Conservation (phyloP, 2,113 vertebrate genomes). For the Hystrix cristata region DNA sequence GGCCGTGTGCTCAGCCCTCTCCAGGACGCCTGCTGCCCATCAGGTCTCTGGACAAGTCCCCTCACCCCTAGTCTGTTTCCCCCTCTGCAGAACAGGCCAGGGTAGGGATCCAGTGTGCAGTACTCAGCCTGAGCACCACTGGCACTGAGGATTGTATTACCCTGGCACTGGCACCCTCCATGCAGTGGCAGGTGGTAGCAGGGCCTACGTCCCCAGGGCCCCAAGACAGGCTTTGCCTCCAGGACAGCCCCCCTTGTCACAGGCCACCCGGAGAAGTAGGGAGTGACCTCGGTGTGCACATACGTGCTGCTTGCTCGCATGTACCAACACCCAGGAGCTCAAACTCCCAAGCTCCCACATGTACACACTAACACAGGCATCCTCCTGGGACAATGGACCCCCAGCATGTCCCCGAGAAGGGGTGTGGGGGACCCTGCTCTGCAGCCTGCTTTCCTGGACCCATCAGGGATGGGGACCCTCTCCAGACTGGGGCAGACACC, state of each 20-base stretch:
- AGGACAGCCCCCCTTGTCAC: background rate
- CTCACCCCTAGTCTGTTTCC: background rate
- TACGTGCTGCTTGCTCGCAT: accelerated
- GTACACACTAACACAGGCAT: background rate
- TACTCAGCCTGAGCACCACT: background rate
- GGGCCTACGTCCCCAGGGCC: background rate
- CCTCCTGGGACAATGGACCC: background rate
- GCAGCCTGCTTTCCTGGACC: background rate
- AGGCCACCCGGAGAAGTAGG: background rate
- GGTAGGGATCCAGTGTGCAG: too few species aligned
- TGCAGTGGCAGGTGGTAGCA: too few species aligned
- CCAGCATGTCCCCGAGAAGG: background rate
- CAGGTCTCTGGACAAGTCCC: background rate
- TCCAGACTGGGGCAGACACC: background rate
- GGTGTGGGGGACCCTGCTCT: background rate
- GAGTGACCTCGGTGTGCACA: background rate
- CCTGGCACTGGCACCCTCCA: too few species aligned
- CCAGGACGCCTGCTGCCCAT: background rate
- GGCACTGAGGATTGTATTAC: background rate
- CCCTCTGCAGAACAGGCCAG: background rate
- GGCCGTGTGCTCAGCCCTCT: too few species aligned
- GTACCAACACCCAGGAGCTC: background rate
- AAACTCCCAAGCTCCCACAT: background rate
- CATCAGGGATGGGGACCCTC: too few species aligned
- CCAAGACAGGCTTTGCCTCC: background rate